Evolutionary conservation across 2,888 invertebrate genomes (phyloP), one percentile per base, ranked within the genome.

Genomic region (Allolobophora icterica): DNA sequence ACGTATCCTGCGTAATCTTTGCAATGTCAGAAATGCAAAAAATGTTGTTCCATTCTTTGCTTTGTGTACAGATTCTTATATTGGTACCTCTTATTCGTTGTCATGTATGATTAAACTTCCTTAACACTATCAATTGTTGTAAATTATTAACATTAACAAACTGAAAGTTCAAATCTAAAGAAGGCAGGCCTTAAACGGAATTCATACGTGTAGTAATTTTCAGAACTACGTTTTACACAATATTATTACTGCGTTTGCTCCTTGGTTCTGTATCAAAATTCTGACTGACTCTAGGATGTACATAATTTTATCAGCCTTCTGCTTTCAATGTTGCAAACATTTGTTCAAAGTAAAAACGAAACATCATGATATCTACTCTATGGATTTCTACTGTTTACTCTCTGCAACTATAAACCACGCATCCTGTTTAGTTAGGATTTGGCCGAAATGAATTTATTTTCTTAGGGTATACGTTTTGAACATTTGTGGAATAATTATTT

Each of bases 21-120:
- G 87, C 87, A 87, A 87, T 87, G 87, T 87, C 87, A 34, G 87
- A 87, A 87, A 87, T 87, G 87, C 87, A 87, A 87, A 71, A 71
- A 71, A 71, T 71, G 71, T 71, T 71, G n/a, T 71, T 71, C 71
- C 71, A 87, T 87, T 87, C 34, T 87, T 87, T 38, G 87, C 38
- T 15, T 87, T 87, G 87, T 87, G 87, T 87, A 87, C 35, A 87
- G 87, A 35, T 87, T 87, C 87, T 87, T 87, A 87, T 38, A 87
- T 87, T 35, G 38, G 34, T 87, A 35, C 87, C 87, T 87, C 87
- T 87, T 87, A 87, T 87, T 35, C 38, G 24, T 34, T 87, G 87
- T 87, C 34, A 21, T 87, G 87, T 38, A 34, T 87, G 87, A 87
- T 87, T 87, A 87, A 87, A 87, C 35, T 87, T 87, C 87, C 34